Conservation (phyloP, 1,140 invertebrate genomes). For the Melipona quadrifasciata region DNA sequence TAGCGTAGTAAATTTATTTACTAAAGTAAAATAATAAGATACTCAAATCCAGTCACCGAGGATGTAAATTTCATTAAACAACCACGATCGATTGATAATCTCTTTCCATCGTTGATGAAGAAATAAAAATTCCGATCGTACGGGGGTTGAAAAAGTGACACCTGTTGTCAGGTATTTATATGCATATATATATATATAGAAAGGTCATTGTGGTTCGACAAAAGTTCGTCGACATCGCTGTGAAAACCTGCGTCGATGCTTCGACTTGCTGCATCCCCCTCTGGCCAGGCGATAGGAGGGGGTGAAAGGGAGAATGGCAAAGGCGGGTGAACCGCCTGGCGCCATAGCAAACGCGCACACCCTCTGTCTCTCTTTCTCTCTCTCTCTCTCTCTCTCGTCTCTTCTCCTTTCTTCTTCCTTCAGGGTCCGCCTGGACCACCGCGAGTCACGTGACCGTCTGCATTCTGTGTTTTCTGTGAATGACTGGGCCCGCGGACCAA, state of each 20-base stretch:
- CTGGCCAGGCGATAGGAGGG: not conserved
- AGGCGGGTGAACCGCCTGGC: constrained; percentile 59
- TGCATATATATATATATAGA: too few relatives aligned
- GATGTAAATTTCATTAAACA: too few relatives aligned
- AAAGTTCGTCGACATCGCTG: constrained; percentile 41
- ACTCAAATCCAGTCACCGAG: too few relatives aligned
- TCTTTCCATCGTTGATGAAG: too few relatives aligned
- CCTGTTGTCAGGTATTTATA: too few relatives aligned
- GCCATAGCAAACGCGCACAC: constrained; percentile 50
- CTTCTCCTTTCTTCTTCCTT: too few relatives aligned
- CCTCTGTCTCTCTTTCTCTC: constrained; percentile 2
- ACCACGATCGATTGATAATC: too few relatives aligned
- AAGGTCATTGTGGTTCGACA: not conserved
- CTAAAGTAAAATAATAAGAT: too few relatives aligned
- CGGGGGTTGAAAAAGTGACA: too few relatives aligned
- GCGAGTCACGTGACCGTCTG: constrained; percentile 65
- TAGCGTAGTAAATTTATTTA: too few relatives aligned
- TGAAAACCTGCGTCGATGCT: constrained; percentile 13
- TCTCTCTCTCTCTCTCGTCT: not conserved
- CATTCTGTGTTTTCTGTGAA: constrained; percentile 79
- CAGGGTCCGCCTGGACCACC: constrained; percentile 45
- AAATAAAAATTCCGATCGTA: too few relatives aligned
- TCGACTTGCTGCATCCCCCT: constrained; percentile 40
- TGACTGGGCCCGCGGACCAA: constrained; percentile 74
- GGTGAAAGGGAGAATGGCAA: constrained; percentile 30